A percentile compares a stretch with the other conserved stretches of the same genome.
These are phyloP conservation scores for Drosophila murphyi DNA, from an alignment of 1,140 invertebrate genomes.

Conservation along the genomic window DNA sequence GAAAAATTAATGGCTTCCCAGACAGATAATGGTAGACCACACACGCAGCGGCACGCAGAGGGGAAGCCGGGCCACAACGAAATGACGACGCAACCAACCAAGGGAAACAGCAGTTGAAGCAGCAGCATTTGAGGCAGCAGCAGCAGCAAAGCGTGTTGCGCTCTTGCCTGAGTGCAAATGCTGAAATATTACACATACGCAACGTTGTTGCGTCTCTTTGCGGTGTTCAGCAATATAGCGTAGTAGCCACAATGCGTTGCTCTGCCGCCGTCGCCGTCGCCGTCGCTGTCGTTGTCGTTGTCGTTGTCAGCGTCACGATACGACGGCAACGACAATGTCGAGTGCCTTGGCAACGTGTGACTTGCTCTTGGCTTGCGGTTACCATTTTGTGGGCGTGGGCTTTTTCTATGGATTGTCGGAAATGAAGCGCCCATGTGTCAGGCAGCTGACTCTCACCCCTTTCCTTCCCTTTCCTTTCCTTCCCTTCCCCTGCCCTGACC, in stretches of 20 bases:
- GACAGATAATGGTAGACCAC: slow-evolving; percentile 84
- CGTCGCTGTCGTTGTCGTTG: slow-evolving; percentile 33
- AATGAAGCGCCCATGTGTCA: slow-evolving; percentile 77
- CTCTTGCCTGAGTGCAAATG: slow-evolving; percentile 48
- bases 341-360: slow-evolving; percentile 57
- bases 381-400: slow-evolving; percentile 55
- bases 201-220: slow-evolving; percentile 55
- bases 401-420: slow-evolving; percentile 54
- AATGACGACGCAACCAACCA: slow-evolving; percentile 16
- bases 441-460: slow-evolving; percentile 51
- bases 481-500: background rate
- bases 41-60: slow-evolving; percentile 56
- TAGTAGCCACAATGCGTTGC: slow-evolving; percentile 65
- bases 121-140: slow-evolving; percentile 14
- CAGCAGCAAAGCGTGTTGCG: slow-evolving; percentile 68
- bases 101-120: slow-evolving; percentile 21
- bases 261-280: slow-evolving; percentile 19
- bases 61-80: slow-evolving; percentile 32
- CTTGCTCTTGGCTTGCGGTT: slow-evolving; percentile 55
- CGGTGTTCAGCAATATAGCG: slow-evolving; percentile 78
- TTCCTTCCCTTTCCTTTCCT: slow-evolving; percentile 26
- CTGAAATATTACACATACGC: slow-evolving; percentile 83
- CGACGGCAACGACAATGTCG: slow-evolving; percentile 55
- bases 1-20: slow-evolving; percentile 84
- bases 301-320: slow-evolving; percentile 65